These are phyloP conservation scores for Hartigia nigra DNA, from an alignment of 2,888 invertebrate species.

Conservation along the genomic window DNA sequence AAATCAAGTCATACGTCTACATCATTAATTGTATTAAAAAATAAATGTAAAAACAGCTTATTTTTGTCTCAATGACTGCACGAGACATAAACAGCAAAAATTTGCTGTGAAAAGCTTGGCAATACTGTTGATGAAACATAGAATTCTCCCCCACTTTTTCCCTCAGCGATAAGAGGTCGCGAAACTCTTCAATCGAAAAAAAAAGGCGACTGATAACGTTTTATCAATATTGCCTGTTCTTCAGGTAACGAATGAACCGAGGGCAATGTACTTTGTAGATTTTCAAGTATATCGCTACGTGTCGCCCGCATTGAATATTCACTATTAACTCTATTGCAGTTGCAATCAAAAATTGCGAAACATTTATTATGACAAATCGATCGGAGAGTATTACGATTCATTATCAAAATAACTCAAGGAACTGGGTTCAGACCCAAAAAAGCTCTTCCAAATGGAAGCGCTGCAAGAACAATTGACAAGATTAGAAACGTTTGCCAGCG, in stretches of 20 bases:
- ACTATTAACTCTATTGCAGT: slow-evolving; percentile 56
- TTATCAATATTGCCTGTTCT: not conserved
- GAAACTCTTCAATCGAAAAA: too few relatives aligned
- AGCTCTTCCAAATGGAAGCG: slow-evolving; percentile 47
- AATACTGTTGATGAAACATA: too few relatives aligned
- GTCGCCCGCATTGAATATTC: slow-evolving; percentile 50
- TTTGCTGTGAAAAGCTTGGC: too few relatives aligned
- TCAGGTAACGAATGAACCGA: slow-evolving; percentile 29
- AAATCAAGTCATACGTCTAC: too few relatives aligned
- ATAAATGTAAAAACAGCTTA: too few relatives aligned
- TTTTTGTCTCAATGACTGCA: too few relatives aligned
- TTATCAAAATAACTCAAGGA: slow-evolving; percentile 39
- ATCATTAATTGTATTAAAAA: too few relatives aligned
- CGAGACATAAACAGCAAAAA: too few relatives aligned
- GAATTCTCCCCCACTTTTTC: too few relatives aligned
- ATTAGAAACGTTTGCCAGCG: slow-evolving; percentile 39
- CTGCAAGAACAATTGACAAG: slow-evolving; percentile 47
- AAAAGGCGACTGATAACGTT: too few relatives aligned
- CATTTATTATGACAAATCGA: slow-evolving; percentile 45
- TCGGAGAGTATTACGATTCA: slow-evolving; percentile 52
- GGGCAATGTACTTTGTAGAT: slow-evolving; percentile 37
- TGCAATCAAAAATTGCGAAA: slow-evolving; percentile 44
- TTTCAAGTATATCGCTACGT: slow-evolving; percentile 41
- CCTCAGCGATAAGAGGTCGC: too few relatives aligned
- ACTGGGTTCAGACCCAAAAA: slow-evolving; percentile 43